These are phyloP conservation scores for Mactra quadrangularis DNA, from an alignment of 1,140 invertebrate genomes.

Conservation along the genomic window DNA sequence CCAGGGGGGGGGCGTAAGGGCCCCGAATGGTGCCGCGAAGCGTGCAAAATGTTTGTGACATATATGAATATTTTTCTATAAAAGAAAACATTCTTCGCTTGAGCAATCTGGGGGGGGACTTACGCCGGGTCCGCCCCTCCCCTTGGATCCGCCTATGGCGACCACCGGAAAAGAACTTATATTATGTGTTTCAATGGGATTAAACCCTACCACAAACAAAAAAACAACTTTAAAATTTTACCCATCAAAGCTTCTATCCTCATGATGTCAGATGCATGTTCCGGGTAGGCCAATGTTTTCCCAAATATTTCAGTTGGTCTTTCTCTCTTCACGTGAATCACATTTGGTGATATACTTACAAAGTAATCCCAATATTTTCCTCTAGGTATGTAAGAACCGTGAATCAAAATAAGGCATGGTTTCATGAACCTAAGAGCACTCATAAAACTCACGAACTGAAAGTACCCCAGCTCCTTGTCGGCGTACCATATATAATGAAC, in stretches of 20 bases:
- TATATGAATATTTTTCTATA: too few species aligned
- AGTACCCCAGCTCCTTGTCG: constrained; percentile 17
- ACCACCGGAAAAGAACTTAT: too few species aligned
- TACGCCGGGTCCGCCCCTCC: too few species aligned
- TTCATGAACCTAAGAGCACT: constrained; percentile 40
- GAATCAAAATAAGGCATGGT: constrained; percentile 66
- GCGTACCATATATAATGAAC: constrained; percentile 51
- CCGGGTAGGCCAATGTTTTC: constrained; percentile 46
- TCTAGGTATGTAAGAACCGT: constrained; percentile 50
- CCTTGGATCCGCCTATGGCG: too few species aligned
- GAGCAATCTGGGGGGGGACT: too few species aligned
- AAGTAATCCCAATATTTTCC: constrained; percentile 64
- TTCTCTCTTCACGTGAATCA: constrained; percentile 56
- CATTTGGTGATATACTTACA: constrained; percentile 42
- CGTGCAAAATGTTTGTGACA: too few species aligned
- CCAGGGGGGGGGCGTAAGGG: too few species aligned
- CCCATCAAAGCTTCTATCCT: constrained; percentile 61
- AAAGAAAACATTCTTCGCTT: too few species aligned
- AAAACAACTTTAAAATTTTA: too few species aligned
- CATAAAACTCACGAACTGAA: constrained; percentile 47
- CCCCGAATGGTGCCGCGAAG: too few species aligned
- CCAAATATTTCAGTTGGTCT: constrained; percentile 52
- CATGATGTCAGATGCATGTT: constrained; percentile 67
- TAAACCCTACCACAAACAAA: too few species aligned
- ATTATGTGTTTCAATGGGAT: too few species aligned